phyloP scores from a whole-genome alignment of 2,888 invertebrate genomes.

The Troides helena region DNA sequence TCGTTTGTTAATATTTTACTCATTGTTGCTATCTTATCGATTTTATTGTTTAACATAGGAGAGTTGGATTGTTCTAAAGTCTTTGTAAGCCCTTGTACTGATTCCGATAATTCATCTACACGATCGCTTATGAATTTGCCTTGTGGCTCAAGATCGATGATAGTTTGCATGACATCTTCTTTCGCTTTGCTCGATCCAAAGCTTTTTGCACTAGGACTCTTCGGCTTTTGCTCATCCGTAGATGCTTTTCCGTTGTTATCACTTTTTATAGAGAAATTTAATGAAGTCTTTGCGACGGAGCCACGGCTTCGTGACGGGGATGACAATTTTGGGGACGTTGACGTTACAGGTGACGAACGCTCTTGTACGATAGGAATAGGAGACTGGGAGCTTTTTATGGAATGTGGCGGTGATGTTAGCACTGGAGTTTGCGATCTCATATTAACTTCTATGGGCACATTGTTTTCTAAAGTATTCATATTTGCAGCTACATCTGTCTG shows the following conservation, averaged over 20 bases:
- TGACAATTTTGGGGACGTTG: slow-evolving; percentile 1
- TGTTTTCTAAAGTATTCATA: slow-evolving; percentile 3
- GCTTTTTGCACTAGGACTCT: slow-evolving; percentile 33
- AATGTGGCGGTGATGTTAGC: slow-evolving; percentile 18
- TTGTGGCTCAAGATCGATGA: slow-evolving; percentile 47
- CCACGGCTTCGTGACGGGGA: slow-evolving; percentile 11
- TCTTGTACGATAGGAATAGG: slow-evolving; percentile 5
- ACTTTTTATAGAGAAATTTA: slow-evolving; percentile 30
- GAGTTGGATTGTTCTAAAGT: slow-evolving; percentile 41
- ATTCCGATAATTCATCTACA: slow-evolving; percentile 49
- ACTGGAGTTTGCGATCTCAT: neutral
- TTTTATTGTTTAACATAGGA: slow-evolving; percentile 49
- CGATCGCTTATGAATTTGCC: slow-evolving; percentile 47
- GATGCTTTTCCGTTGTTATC: slow-evolving; percentile 23
- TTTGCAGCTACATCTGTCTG: slow-evolving; percentile 24
- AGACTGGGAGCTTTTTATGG: slow-evolving; percentile 29
- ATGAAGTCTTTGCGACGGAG: slow-evolving; percentile 26
- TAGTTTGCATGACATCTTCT: slow-evolving; percentile 39
- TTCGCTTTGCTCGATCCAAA: slow-evolving; percentile 28
- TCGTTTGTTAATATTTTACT: slow-evolving; percentile 65
- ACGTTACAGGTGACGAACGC: slow-evolving; percentile 3
- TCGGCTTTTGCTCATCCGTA: slow-evolving; percentile 32
- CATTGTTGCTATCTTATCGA: slow-evolving; percentile 66
- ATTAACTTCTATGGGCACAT: neutral
- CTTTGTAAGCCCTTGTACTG: slow-evolving; percentile 48